Base-by-base conservation (phyloP, 2,113 vertebrate genomes). In the Bos taurus region DNA sequence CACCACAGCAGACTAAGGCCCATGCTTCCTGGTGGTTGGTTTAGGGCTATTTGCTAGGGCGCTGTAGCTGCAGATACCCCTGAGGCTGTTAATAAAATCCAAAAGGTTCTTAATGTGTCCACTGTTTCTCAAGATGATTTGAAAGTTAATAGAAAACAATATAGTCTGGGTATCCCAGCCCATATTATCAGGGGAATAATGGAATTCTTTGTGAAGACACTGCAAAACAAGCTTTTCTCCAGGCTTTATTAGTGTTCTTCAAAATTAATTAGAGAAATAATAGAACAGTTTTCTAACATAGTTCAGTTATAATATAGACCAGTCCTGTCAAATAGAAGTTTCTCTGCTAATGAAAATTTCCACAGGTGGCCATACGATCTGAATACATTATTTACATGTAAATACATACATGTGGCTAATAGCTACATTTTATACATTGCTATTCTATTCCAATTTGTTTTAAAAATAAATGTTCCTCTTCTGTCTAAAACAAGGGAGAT, bases 341-440 rank as follows among this genome's bases (percentile, higher is more conserved):
- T 56, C 78, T 74, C 80, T 93, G 87, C 77, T 25, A 46, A 81
- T 46, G 48, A 28, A 86, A 56, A 87, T 46, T 26, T 17, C 17
- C 33, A 95, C 40, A 23, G 5, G 5, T 85, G 25, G 36, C 82
- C 67, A 78, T 40, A 87, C 28, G 64, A 77, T 86, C 81, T 62
- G 85, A 71, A 92, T 57, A 43, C 54, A 74, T 86, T 95, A 81
- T 86, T 30, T 48, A 78, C 43, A 80, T 80, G 7, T 30, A 85
- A 92, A 80, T 54, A 88, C 30, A 43, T 36, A 95, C 48, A 87
- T 87, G 26, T 33, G 33, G n/a, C 43, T 89, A 74, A 25, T 80
- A 6, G 88, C 50, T 94, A 90, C 40, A 96, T 86, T 96, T 97
- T 40, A 92, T n/a, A 85, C 25, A 92, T 25, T 25, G 30, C 25